These are phyloP conservation scores for Catalaphyllia jardinei DNA, from an alignment of 64 coral and sea anemone genomes.

Conservation along the genomic window DNA sequence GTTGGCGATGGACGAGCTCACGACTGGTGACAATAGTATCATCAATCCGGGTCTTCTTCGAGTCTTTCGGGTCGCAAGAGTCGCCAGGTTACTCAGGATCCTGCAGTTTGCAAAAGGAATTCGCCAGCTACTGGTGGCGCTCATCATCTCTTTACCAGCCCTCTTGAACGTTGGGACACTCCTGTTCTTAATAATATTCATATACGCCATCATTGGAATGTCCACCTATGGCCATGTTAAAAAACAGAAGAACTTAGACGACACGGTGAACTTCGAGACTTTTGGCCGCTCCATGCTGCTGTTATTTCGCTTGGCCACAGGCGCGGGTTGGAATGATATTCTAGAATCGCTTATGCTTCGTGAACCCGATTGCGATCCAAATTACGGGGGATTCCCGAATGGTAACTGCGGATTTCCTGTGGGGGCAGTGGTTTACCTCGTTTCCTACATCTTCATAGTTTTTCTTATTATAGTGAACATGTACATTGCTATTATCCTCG, in stretches of 20 bases:
- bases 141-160: constrained; percentile 77
- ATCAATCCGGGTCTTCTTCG: constrained; percentile 67
- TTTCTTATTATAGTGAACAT: constrained; percentile 84
- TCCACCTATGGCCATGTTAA: constrained; percentile 68
- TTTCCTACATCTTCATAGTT: constrained; percentile 72
- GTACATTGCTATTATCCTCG: constrained; percentile 82
- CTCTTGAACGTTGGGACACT: constrained; percentile 78
- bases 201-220: constrained; percentile 84
- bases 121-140: constrained; percentile 65
- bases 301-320: constrained; percentile 76
- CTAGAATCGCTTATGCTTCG: constrained; percentile 72
- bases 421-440: constrained; percentile 60
- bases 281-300: constrained; percentile 70
- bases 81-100: constrained; percentile 55
- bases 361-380: constrained; percentile 65
- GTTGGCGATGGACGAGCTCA: constrained; percentile 89
- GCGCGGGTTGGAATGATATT: constrained; percentile 80
- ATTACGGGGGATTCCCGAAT: constrained; percentile 34
- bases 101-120: constrained; percentile 86
- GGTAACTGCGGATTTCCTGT: constrained; percentile 69
- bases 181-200: constrained; percentile 72
- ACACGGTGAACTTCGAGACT: constrained; percentile 79
- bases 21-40: constrained; percentile 38
- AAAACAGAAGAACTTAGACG: constrained; percentile 68
- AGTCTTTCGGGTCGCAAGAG: constrained; percentile 64